These are phyloP conservation scores for Shinisaurus crocodilurus DNA, from an alignment of 2,113 vertebrate genomes.

Conservation along the genomic window DNA sequence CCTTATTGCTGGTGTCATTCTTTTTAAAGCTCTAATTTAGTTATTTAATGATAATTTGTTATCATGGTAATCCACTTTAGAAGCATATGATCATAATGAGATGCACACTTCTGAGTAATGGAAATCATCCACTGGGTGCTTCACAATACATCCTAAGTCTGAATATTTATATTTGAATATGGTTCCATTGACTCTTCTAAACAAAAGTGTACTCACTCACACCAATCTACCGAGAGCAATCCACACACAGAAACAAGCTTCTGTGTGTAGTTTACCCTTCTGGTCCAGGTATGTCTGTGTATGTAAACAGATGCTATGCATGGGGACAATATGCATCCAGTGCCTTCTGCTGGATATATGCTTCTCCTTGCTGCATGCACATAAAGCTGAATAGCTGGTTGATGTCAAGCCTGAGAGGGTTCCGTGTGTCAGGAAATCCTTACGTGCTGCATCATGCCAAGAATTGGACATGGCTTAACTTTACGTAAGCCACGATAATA, in stretches of 20 bases:
- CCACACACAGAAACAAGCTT: not conserved
- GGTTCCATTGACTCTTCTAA: slow-evolving; percentile 42
- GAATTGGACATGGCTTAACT: slow-evolving; percentile 41
- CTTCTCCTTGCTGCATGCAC: slow-evolving; percentile 17
- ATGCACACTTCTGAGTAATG: slow-evolving; percentile 47
- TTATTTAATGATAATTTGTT: slow-evolving; percentile 20
- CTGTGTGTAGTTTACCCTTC: not conserved
- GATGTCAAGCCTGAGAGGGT: not conserved
- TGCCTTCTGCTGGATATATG: not conserved
- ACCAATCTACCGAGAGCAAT: not conserved
- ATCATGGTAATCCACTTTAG: not conserved
- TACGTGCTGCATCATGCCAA: not conserved
- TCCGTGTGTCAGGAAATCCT: not conserved
- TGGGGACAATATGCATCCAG: not conserved
- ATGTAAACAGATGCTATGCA: not conserved
- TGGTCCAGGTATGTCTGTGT: not conserved
- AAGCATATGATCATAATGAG: slow-evolving; percentile 10
- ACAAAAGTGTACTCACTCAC: not conserved
- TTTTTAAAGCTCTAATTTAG: not conserved
- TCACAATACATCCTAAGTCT: slow-evolving; percentile 53
- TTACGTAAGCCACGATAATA: slow-evolving; percentile 52
- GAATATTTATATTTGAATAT: slow-evolving; percentile 49
- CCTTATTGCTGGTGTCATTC: not conserved
- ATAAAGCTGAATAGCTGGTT: not conserved
- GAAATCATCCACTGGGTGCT: slow-evolving; percentile 60